Conservation (phyloP, 2,797 vertebrate species). For the Ispidina picta region DNA sequence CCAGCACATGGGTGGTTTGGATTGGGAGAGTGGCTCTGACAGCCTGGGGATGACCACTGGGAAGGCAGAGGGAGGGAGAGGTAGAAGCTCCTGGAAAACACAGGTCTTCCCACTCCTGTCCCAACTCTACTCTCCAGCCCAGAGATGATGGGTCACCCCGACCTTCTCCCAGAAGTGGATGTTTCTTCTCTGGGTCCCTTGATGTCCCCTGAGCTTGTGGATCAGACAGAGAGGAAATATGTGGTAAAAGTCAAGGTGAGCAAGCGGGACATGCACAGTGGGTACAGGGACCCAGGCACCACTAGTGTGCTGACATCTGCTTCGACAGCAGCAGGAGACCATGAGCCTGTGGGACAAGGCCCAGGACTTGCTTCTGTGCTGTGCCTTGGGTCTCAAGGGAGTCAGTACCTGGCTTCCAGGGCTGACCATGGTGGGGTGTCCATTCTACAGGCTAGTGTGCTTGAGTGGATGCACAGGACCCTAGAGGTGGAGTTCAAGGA, state of each 20-base stretch:
- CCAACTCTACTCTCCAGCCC: conserved; percentile 75
- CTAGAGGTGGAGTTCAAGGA: conserved; percentile 92
- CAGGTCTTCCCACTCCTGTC: not conserved
- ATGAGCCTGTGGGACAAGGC: not conserved
- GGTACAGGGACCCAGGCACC: fast-evolving
- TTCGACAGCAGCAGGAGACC: not conserved
- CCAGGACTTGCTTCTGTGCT: not conserved
- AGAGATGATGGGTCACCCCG: conserved; percentile 92
- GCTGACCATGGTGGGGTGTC: not conserved
- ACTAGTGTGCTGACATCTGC: not conserved
- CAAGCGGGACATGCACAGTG: fast-evolving
- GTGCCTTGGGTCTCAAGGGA: not conserved
- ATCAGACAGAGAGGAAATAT: conserved; percentile 89
- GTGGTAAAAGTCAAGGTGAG: conserved; percentile 88
- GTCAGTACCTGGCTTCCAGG: not conserved
- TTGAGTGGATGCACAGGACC: conserved; percentile 94
- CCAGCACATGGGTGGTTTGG: not conserved
- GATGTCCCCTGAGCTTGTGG: conserved; percentile 85
- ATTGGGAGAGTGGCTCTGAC: not conserved
- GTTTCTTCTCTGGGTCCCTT: conserved; percentile 84
- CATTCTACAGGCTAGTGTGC: conserved; percentile 83
- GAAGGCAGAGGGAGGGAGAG: not conserved
- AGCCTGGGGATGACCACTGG: not conserved
- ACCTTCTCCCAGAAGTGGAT: conserved; percentile 85
- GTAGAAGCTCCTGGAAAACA: not conserved